Evolutionary conservation across 2,797 vertebrate species (phyloP).

Genomic region (Arnoldichthys spilopterus): DNA sequence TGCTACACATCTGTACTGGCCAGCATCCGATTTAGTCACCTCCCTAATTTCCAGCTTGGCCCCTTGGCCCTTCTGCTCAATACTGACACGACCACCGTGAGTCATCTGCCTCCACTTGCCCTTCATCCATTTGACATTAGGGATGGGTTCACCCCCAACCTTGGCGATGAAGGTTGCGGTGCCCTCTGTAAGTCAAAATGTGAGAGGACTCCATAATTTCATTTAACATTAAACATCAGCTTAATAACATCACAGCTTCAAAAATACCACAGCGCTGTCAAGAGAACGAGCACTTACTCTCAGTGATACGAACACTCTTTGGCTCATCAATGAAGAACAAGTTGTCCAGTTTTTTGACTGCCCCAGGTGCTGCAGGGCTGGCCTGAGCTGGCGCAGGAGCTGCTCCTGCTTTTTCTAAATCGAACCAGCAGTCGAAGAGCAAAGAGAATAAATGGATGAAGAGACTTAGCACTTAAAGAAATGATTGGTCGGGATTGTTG

Average conservation of each 20-base stretch:
- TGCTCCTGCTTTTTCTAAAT: slow-evolving; percentile 78
- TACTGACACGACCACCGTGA: slow-evolving; percentile 90
- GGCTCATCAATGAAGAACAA: slow-evolving; percentile 94
- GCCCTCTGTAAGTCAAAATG: slow-evolving; percentile 80
- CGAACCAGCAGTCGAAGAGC: not conserved
- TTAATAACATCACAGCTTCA: not conserved
- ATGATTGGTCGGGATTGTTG: not conserved
- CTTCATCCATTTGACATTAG: slow-evolving; percentile 97
- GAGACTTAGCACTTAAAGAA: not conserved
- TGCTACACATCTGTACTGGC: slow-evolving; percentile 93
- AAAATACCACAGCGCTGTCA: not conserved
- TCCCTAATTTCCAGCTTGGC: slow-evolving; percentile 92
- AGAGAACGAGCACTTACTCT: slow-evolving; percentile 84
- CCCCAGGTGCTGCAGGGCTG: slow-evolving; percentile 74
- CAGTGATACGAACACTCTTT: slow-evolving; percentile 81
- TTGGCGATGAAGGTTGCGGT: slow-evolving; percentile 93
- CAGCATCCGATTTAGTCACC: slow-evolving; percentile 93
- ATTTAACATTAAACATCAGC: not conserved
- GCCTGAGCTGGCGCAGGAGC: slow-evolving; percentile 74
- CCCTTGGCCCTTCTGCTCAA: slow-evolving; percentile 91
- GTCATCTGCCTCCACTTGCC: slow-evolving; percentile 98
- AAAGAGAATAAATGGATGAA: not conserved
- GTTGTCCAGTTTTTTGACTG: slow-evolving; percentile 74
- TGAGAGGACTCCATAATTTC: slow-evolving; percentile 81
- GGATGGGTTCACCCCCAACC: slow-evolving; percentile 96